Conservation (phyloP, 2,113 vertebrate species). For the Gorilla gorilla region DNA sequence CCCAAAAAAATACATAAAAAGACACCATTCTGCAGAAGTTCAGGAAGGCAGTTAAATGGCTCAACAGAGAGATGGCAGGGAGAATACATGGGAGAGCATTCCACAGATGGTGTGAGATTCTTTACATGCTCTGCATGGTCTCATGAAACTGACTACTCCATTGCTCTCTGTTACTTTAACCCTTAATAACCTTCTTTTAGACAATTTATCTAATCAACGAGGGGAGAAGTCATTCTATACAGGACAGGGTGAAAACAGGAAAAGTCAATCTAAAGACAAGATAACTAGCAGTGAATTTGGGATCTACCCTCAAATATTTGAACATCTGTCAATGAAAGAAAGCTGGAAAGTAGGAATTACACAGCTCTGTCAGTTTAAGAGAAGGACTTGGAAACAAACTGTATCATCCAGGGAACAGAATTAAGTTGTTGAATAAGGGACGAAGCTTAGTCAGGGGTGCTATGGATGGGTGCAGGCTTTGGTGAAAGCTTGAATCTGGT, state of each 20-base stretch:
- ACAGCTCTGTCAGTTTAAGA: fast-evolving
- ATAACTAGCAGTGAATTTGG: neutral
- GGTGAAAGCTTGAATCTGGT: neutral
- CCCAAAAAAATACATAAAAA: neutral
- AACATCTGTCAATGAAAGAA: neutral
- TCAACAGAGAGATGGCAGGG: neutral
- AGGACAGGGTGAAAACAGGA: neutral
- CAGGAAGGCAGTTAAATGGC: neutral
- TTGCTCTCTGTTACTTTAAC: neutral
- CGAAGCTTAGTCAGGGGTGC: fast-evolving
- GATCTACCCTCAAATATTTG: neutral
- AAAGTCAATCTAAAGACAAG: neutral
- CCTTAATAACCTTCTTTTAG: neutral
- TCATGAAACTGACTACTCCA: neutral
- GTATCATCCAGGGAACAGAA: neutral
- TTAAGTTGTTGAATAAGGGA: neutral
- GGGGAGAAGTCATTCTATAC: neutral
- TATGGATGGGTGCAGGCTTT: neutral
- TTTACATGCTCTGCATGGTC: neutral
- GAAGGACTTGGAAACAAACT: neutral
- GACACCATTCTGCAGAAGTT: neutral
- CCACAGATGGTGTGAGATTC: neutral
- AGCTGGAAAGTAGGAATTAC: neutral
- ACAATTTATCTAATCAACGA: neutral
- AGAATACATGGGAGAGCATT: neutral